These are phyloP conservation scores for Drosophila mayaguana DNA, from an alignment of 2,888 invertebrate genomes.

Conservation along the genomic window DNA sequence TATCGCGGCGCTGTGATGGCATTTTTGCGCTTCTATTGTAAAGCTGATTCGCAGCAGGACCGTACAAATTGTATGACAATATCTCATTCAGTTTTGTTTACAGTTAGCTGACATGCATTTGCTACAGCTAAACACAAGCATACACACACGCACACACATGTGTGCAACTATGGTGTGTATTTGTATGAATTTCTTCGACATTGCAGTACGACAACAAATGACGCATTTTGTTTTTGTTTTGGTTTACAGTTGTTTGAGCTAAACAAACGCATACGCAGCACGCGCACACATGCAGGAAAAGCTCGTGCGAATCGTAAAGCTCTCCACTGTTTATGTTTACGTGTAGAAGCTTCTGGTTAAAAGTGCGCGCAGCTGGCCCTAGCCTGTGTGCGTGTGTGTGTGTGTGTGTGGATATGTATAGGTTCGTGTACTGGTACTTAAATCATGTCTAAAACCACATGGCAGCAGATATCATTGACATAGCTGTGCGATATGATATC, in stretches of 20 bases:
- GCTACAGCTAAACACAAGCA: background rate
- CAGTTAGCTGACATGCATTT: background rate
- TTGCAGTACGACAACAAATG: conserved; percentile 4
- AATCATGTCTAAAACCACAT: conserved; percentile 34
- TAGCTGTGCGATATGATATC: conserved; percentile 38
- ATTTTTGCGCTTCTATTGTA: conserved; percentile 7
- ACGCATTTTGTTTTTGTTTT: conserved; percentile 31
- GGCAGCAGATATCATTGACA: conserved; percentile 32
- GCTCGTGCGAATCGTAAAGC: conserved; percentile 22
- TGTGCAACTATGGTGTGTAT: background rate
- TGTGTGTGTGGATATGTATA: background rate
- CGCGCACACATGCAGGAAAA: background rate
- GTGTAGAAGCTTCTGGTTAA: conserved; percentile 33
- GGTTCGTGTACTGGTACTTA: background rate
- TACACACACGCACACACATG: background rate
- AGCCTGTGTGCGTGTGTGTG: background rate
- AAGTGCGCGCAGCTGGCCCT: conserved; percentile 24
- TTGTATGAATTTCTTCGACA: background rate
- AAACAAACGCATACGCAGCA: background rate
- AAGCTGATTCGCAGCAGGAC: background rate
- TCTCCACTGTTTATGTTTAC: conserved; percentile 43
- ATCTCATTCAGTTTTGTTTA: background rate
- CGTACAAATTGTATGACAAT: no score
- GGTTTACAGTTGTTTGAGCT: conserved; percentile 18
- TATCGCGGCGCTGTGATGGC: conserved; percentile 18